Base-by-base conservation (phyloP, 35 echinoderm and acorn worm genomes). In the Anneissia japonica region DNA sequence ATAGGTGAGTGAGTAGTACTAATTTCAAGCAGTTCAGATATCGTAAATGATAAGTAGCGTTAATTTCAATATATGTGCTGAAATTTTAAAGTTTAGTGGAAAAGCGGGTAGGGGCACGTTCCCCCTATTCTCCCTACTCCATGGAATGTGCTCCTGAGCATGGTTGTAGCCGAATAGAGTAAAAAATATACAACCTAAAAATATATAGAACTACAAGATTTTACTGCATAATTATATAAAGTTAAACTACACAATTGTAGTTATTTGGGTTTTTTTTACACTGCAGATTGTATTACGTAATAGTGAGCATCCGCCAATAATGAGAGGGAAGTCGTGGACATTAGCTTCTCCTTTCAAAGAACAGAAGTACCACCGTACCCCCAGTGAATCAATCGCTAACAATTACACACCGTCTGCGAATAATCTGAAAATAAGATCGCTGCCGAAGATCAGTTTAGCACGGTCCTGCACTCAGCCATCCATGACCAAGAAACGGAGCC, bases 271-370 rank as follows among this genome's bases (percentile, higher is more conserved):
- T 35, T 77, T 11, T 77, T 77, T 77, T 26, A 32, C 3, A 1
- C 33, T 2, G 30, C 75, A 99, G 96, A 93, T 99, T 90, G 96
- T 99, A 0, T 72, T 99, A 79, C 94, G 93, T 77, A 86, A 93
- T 89, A 99, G 96, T 84, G 96, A 99, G 84, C 92, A 99, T 34
- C 96, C 96, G 6, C 96, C 96, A 7, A 94, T 99, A 36, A 99
- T 99, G 96, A 93, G 94, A 86, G 92, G 90, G 17, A 93, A 79
- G 46, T 99, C 96, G 13, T 99, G 96, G 96, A 94, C 96, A 0
- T 77, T 91, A 33, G 96, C 96, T 36, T 92, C 96, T 31, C 96
- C 96, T 7, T 94, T 94, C 74, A 99, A 99, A 85, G 96, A 99
- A 86, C 96, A 99, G 83, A 99, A 99, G 74, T 99, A 88, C 84